Evolutionary conservation across 2,797 vertebrate species (phyloP), one percentile per base, ranked within the genome.

Genomic region (Cheirogaleus major): DNA sequence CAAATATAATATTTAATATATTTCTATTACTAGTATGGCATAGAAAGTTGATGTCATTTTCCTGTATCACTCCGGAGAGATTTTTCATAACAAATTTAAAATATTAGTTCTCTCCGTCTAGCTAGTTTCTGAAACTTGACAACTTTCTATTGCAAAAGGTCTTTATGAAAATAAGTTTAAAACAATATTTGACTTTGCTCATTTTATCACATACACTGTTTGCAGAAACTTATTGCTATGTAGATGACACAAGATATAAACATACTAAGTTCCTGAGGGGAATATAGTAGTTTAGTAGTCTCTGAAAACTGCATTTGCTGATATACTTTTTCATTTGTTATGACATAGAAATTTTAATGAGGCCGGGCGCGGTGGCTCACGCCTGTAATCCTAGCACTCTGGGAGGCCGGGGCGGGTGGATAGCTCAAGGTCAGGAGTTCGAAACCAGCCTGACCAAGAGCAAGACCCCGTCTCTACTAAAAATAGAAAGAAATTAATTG

Each of bases 251-350:
- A 96, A 88, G 20, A 79, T 17, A 10, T 92, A 96, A 96, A 96
- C 86, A 1, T 59, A 93, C 22, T 25, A 92, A 95, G 55, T 7
- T 67, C 91, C 93, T 93, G 35, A 97, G 73, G 88, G 50, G 48
- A 96, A 97, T 96, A 88, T 12, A n/a, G 63, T 15, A 91, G 18
- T 25, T 65, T 67, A 93, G 3, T 76, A 67, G 23, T 97, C 94
- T 59, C 61, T 89, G 78, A 81, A 93, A 43, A 93, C 38, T 95
- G 18, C 41, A 95, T 97, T 97, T 97, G 38, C 72, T 95, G 69
- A 90, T 94, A 78, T 0, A 0, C 13, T 94, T 65, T 92, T 97
- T 95, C 43, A 92, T 95, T 98, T 98, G 48, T 67, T 95, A 63
- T 96, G 80, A 93, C 41, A 93, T 20, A 95, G 27, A 48, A 85